Evolutionary conservation across 2,888 invertebrate genomes (phyloP), one percentile per base, ranked within the genome.

Genomic region (Heliconius ethilla): DNA sequence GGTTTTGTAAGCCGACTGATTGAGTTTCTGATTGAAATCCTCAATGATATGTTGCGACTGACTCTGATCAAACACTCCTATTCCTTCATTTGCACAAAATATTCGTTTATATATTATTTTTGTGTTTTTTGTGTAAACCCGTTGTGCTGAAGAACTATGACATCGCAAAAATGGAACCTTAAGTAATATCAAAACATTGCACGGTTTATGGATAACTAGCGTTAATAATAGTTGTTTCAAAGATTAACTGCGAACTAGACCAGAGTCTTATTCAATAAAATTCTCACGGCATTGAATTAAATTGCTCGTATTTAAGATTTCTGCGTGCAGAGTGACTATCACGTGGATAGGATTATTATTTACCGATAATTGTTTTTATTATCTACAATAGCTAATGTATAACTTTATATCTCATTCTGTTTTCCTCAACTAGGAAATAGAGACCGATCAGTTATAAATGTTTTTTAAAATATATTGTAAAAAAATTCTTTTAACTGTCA

Each of bases 241-340:
- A 91, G 92, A 92, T 92, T 89, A 90, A 89, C 89, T 90, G 90
- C 89, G 90, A 92, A 92, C 92, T 92, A 90, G 94, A 91, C 90
- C 88, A 89, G 87, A 83, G 84, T 87, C 88, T 92, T 92, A 88
- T 91, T 87, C 91, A 89, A 88, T 89, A 84, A 75, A 82, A 87
- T 92, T 94, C 93, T 89, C 94, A 94, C 93, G 93, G 91, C 93
- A 93, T 93, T 93, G 93, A 89, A 89, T 86, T 84, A 89, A 92
- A 92, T 92, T 90, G 91, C 92, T 86, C 90, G 91, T 91, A 91
- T 92, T 90, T 88, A 84, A 85, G 83, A 84, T 82, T 83, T 82
- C 84, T 81, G 78, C 76, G 76, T 75, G 70, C 76, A 66, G 74
- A 66, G 69, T 59, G 75, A 74, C 70, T 45, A 76, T 69, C 76